Percentiles rank a stretch among this genome's conserved stretches.
These are phyloP conservation scores for Zaprionus tsacasi DNA, from an alignment of 1,140 invertebrate genomes.

Conservation along the genomic window DNA sequence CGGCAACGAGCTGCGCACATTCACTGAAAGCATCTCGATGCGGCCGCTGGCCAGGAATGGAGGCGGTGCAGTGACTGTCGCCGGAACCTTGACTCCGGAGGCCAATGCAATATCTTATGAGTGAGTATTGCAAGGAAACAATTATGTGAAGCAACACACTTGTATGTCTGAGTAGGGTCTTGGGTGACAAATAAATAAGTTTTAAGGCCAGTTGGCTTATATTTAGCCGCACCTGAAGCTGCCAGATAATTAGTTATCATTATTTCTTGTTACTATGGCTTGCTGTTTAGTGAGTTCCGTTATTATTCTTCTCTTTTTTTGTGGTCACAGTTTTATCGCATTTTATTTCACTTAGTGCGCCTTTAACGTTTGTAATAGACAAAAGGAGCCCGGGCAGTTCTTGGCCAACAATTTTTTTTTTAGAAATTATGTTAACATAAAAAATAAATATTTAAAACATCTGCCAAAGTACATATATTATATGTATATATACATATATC, in stretches of 20 bases:
- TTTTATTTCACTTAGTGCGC: slow-evolving; percentile 70
- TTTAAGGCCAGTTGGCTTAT: not conserved
- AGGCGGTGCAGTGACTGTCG: slow-evolving; percentile 46
- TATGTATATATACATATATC: slow-evolving; percentile 25
- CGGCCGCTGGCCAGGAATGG: slow-evolving; percentile 87
- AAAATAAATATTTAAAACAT: slow-evolving; percentile 7
- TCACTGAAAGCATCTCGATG: slow-evolving; percentile 91
- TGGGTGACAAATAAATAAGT: not conserved
- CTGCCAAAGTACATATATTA: slow-evolving; percentile 15
- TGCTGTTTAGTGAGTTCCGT: slow-evolving; percentile 77
- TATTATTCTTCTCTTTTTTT: slow-evolving; percentile 49
- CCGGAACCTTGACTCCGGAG: slow-evolving; percentile 66
- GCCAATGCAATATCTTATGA: slow-evolving; percentile 77
- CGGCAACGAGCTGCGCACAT: slow-evolving; percentile 84
- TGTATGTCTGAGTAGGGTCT: not conserved
- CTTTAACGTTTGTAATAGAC: slow-evolving; percentile 79
- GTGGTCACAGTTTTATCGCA: slow-evolving; percentile 52
- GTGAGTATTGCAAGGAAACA: slow-evolving; percentile 61
- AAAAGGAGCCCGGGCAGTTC: slow-evolving; percentile 71
- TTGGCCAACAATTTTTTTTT: slow-evolving; percentile 33
- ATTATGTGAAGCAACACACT: not conserved
- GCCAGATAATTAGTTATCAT: slow-evolving; percentile 34
- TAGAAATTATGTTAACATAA: slow-evolving; percentile 60
- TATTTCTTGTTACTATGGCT: slow-evolving; percentile 70
- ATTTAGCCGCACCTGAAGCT: slow-evolving; percentile 33